Percentiles rank a stretch among this genome's conserved stretches.
Evolutionary conservation across 2,797 vertebrate genomes (phyloP).

Genomic region (Poecile montanus): DNA sequence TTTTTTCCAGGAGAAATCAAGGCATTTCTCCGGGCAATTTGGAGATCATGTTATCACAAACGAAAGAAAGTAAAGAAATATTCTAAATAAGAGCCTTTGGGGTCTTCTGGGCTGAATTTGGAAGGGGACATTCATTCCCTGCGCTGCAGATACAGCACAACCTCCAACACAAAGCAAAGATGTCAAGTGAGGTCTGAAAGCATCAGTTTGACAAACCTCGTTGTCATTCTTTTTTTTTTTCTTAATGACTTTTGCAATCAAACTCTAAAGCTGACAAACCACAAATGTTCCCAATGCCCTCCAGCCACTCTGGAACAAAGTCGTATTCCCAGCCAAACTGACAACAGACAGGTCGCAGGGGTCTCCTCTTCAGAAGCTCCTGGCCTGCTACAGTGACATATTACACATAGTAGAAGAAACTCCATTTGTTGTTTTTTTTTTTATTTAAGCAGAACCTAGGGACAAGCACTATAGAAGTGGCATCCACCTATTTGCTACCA

Average conservation of each 20-base stretch:
- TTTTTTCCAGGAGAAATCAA: not conserved
- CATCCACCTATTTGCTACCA: not conserved
- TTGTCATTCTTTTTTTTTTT: too few relatives aligned
- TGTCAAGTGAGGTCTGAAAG: not conserved
- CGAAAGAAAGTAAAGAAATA: not conserved
- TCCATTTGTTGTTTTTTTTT: not conserved
- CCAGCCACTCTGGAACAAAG: not conserved
- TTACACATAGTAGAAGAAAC: not conserved
- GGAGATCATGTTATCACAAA: not conserved
- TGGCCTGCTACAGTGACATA: not conserved
- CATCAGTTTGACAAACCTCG: not conserved
- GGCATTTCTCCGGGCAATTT: not conserved
- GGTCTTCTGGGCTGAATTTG: not conserved
- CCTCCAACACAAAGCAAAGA: not conserved
- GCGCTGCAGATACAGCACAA: not conserved
- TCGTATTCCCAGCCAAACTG: not conserved
- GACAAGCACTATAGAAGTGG: not conserved
- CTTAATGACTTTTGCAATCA: not conserved
- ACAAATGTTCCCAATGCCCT: too few relatives aligned
- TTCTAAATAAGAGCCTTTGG: not conserved
- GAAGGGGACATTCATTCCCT: not conserved
- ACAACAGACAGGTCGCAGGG: not conserved
- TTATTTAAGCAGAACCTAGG: not conserved
- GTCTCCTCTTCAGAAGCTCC: not conserved
- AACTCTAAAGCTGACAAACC: not conserved